phyloP scores from a whole-genome alignment of 2,888 invertebrate species.

The Eilema sororculum region DNA sequence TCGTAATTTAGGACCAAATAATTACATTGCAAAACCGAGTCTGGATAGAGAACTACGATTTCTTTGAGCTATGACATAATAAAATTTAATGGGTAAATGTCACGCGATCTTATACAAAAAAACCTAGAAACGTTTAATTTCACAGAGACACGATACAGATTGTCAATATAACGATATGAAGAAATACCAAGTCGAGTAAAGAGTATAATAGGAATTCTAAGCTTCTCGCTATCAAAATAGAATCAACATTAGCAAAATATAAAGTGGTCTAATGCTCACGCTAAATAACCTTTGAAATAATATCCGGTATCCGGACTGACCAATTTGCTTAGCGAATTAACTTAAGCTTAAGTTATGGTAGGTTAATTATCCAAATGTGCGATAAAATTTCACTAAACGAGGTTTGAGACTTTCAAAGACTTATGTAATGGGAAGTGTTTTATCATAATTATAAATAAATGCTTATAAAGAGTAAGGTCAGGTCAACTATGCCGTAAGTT shows the following conservation, averaged over 20 bases:
- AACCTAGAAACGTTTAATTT: conserved; percentile 22
- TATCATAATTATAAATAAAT: neutral
- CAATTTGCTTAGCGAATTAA: conserved; percentile 4
- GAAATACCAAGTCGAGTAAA: conserved; percentile 23
- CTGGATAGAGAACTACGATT: conserved; percentile 37
- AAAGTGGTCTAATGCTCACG: neutral
- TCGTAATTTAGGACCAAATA: neutral
- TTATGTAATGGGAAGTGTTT: neutral
- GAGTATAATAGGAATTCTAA: neutral
- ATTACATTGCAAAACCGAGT: conserved; percentile 18
- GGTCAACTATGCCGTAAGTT: neutral
- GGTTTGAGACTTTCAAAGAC: neutral
- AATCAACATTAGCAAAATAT: neutral
- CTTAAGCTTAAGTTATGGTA: neutral
- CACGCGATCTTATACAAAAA: conserved; percentile 32
- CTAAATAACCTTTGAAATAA: neutral
- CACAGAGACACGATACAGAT: conserved; percentile 26
- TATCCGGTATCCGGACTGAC: neutral
- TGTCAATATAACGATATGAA: conserved; percentile 26
- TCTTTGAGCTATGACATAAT: conserved; percentile 41
- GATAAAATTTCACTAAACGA: neutral
- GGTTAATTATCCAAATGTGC: neutral
- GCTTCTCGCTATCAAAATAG: neutral
- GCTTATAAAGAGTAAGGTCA: neutral
- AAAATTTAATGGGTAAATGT: conserved; percentile 36